Conservation (phyloP, 2,888 invertebrate genomes). For the Orthosia cruda region DNA sequence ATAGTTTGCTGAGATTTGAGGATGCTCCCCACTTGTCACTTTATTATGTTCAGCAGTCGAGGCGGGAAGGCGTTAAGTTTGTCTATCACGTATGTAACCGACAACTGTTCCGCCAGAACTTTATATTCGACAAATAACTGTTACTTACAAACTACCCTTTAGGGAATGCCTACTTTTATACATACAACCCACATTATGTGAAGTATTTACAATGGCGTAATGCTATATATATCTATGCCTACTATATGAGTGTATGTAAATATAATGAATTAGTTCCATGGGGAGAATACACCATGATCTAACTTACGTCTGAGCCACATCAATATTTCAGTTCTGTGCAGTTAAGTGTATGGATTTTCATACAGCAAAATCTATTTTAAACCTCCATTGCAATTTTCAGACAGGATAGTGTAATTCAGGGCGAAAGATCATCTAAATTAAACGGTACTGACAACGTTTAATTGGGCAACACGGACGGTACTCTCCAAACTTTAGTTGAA, state of each 20-base stretch:
- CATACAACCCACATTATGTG: slow-evolving; percentile 14
- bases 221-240: not conserved
- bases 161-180: slow-evolving; percentile 29
- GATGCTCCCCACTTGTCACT: slow-evolving; percentile 70
- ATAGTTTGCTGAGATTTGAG: slow-evolving; percentile 73
- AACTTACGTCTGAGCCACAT: not conserved
- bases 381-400: not conserved
- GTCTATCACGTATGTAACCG: slow-evolving; percentile 64
- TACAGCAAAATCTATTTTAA: not conserved
- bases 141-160: slow-evolving; percentile 39
- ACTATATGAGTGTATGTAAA: not conserved
- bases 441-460: slow-evolving; percentile 4
- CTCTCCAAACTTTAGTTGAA: slow-evolving; percentile 10
- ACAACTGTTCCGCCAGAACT: slow-evolving; percentile 56
- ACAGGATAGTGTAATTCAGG: not conserved
- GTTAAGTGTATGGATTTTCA: not conserved
- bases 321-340: slow-evolving; percentile 2
- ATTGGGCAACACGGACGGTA: slow-evolving; percentile 5
- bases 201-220: slow-evolving; percentile 26
- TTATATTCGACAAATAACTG: slow-evolving; percentile 64
- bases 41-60: slow-evolving; percentile 58
- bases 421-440: slow-evolving; percentile 12
- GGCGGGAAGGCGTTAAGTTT: slow-evolving; percentile 64
- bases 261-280: slow-evolving; percentile 2
- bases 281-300: too few species aligned